A percentile compares a stretch with the other conserved stretches of the same genome.
Evolutionary conservation across 2,113 vertebrate species (phyloP).

Genomic region (Sapayoa aenigma): DNA sequence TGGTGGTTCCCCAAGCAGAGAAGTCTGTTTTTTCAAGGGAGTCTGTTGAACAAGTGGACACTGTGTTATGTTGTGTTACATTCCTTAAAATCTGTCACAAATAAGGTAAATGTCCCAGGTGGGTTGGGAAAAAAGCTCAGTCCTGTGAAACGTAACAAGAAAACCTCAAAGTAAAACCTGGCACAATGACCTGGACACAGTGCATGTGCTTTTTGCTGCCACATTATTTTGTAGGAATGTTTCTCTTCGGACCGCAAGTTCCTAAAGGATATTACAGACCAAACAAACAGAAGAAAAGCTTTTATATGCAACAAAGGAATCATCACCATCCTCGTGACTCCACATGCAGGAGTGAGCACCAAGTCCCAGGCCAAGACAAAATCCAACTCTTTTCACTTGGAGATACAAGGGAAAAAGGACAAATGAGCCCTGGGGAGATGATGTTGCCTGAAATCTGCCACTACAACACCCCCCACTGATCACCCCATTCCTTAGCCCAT

Average conservation of each 20-base stretch:
- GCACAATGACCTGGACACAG: background rate
- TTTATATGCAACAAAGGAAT: background rate
- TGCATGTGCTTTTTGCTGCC: background rate
- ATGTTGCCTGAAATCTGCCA: background rate
- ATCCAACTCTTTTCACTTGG: background rate
- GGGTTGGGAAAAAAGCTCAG: background rate
- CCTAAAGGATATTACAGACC: background rate
- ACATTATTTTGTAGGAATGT: background rate
- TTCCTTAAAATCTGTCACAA: no score
- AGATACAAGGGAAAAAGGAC: background rate
- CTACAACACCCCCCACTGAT: no score
- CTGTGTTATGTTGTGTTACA: no score
- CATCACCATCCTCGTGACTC: background rate
- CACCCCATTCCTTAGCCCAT: no score
- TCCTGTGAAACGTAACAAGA: background rate
- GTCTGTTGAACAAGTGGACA: conserved; percentile 65
- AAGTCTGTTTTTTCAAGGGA: conserved; percentile 82
- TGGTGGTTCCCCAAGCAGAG: conserved; percentile 92
- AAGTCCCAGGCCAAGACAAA: background rate
- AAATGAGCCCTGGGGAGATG: background rate
- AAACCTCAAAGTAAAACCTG: background rate
- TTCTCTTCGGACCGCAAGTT: background rate
- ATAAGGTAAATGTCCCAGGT: background rate
- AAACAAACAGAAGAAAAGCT: background rate
- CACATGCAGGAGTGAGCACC: background rate